Conservation (phyloP, 92 coral and sea anemone genomes). For the Zoanthus sansibaricus region DNA sequence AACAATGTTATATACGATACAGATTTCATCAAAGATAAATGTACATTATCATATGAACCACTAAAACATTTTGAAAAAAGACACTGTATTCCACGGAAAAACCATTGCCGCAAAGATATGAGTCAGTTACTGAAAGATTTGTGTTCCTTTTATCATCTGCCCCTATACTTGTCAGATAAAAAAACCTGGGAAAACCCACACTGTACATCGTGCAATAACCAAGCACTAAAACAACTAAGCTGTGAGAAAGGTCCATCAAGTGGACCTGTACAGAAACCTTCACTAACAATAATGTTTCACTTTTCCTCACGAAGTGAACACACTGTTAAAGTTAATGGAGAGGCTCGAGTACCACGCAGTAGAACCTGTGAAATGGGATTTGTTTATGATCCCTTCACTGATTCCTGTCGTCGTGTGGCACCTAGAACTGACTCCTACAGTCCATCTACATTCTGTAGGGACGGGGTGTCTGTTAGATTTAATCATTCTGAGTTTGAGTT, state of each 20-base stretch:
- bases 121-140: slow-evolving; percentile 13
- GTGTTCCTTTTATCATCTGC: slow-evolving; percentile 34
- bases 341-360: not conserved
- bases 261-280: not conserved
- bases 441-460: not conserved
- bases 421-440: not conserved
- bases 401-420: slow-evolving; percentile 10
- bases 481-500: slow-evolving; percentile 17
- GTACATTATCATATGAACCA: slow-evolving; percentile 14
- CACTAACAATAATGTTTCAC: slow-evolving; percentile 30
- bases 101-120: not conserved
- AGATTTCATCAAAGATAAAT: slow-evolving; percentile 3
- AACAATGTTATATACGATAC: not conserved
- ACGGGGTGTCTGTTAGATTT: not conserved
- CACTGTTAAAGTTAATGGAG: slow-evolving; percentile 14
- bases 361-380: not conserved
- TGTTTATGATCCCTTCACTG: slow-evolving; percentile 22
- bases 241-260: slow-evolving; percentile 12
- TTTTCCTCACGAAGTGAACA: slow-evolving; percentile 16
- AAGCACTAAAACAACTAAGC: not conserved
- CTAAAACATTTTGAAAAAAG: not conserved
- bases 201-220: not conserved
- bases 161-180: not conserved
- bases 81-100: slow-evolving; percentile 28
- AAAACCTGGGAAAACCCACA: slow-evolving; percentile 35